phyloP scores from a whole-genome alignment of 2,888 invertebrate genomes.

The Listrodromus nycthemerus region DNA sequence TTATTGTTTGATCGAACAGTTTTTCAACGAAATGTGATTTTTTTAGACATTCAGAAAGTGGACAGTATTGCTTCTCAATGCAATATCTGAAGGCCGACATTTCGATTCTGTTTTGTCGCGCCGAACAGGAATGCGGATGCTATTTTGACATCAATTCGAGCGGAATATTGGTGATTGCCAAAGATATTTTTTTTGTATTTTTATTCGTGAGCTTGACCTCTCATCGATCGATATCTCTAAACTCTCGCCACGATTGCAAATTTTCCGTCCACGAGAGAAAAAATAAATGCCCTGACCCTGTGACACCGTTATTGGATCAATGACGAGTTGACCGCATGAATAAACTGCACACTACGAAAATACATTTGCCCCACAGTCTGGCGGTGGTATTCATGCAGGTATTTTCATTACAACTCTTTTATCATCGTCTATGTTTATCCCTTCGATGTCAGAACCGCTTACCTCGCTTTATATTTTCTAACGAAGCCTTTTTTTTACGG shows the following conservation, averaged over 20 bases:
- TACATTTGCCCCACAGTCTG: not conserved
- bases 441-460: not conserved
- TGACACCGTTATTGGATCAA: constrained; percentile 5
- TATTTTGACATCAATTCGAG: no score
- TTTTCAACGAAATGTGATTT: no score
- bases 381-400: not conserved
- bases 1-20: no score
- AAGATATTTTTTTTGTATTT: not conserved
- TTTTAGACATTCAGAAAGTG: no score
- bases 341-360: constrained; percentile 21
- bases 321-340: not conserved
- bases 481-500: not conserved
- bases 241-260: not conserved
- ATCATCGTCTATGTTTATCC: not conserved
- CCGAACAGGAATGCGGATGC: no score
- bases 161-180: no score
- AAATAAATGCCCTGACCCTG: not conserved
- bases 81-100: no score
- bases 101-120: no score
- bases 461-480: not conserved
- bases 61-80: no score
- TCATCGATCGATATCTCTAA: not conserved
- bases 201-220: not conserved
- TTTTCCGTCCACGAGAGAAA: not conserved
- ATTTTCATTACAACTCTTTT: constrained; percentile 6